These are phyloP conservation scores for Portevinia maculata DNA, from an alignment of 2,888 invertebrate genomes.

Conservation along the genomic window DNA sequence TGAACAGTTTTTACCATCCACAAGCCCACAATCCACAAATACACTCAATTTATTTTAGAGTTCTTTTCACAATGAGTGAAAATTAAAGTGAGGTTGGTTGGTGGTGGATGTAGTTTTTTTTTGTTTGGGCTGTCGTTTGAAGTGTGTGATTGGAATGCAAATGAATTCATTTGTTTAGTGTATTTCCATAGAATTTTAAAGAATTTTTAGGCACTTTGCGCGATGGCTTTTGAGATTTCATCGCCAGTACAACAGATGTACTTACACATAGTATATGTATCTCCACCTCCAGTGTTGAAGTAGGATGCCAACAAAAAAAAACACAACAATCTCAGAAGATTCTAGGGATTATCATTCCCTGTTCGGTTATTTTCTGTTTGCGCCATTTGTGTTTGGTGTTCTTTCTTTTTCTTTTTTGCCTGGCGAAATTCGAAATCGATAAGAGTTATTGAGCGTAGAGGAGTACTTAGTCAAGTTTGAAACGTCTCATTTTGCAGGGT, in stretches of 20 bases:
- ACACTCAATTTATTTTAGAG: slow-evolving; percentile 5
- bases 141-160: slow-evolving; percentile 68
- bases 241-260: slow-evolving; percentile 6
- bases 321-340: slow-evolving; percentile 20
- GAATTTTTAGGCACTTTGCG: slow-evolving; percentile 24
- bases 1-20: slow-evolving; percentile 30
- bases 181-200: slow-evolving; percentile 33
- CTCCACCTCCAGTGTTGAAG: slow-evolving; percentile 11
- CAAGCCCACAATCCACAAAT: slow-evolving; percentile 56
- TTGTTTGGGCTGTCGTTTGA: slow-evolving; percentile 12
- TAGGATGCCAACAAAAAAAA: slow-evolving; percentile 26
- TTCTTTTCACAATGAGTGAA: neutral
- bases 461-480: slow-evolving; percentile 15
- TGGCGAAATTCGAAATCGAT: slow-evolving; percentile 51
- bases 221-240: slow-evolving; percentile 46
- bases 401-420: slow-evolving; percentile 12
- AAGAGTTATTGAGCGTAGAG: slow-evolving; percentile 21
- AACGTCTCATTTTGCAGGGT: slow-evolving; percentile 21
- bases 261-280: neutral
- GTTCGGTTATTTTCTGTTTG: slow-evolving; percentile 21
- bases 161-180: slow-evolving; percentile 64
- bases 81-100: neutral
- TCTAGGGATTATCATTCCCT: slow-evolving; percentile 9
- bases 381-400: slow-evolving; percentile 40
- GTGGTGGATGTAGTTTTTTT: neutral